Conservation (phyloP, 92 coral and sea anemone genomes). For the Heliopora coerulea region DNA sequence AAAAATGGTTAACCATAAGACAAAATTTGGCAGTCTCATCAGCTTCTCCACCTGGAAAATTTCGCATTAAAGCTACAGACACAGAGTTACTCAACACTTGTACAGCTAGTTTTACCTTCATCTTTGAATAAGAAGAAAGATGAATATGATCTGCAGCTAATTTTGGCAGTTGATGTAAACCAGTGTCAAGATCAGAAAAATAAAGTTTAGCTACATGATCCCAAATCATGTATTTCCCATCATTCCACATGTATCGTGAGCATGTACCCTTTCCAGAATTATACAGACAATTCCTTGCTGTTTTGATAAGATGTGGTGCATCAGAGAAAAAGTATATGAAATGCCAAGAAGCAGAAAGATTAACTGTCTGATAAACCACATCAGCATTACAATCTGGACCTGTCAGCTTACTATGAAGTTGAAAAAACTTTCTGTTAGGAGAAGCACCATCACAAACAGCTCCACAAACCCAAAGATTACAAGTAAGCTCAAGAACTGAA, state of each 20-base stretch:
- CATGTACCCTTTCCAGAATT: constrained; percentile 9
- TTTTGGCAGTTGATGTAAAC: constrained; percentile 18
- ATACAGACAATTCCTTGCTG: constrained; percentile 17
- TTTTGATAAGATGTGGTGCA: neutral
- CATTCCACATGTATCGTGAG: neutral
- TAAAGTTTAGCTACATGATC: constrained; percentile 6
- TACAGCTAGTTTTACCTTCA: neutral
- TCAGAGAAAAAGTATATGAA: constrained; percentile 33
- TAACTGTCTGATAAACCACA: constrained; percentile 32
- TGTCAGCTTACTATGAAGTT: no score
- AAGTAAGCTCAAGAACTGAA: no score
- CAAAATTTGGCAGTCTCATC: constrained; percentile 55
- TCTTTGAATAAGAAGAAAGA: neutral
- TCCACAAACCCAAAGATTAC: no score
- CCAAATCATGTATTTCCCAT: neutral
- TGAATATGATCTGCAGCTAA: neutral
- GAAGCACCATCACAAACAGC: no score
- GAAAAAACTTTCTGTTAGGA: no score
- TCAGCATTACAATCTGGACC: no score
- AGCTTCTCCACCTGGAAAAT: constrained; percentile 40
- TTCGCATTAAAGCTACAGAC: no score
- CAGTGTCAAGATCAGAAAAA: constrained; percentile 11
- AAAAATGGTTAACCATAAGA: constrained; percentile 56
- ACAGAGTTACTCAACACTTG: constrained; percentile 23
- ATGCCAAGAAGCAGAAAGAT: constrained; percentile 31